Evolutionary conservation across 1,140 invertebrate genomes (phyloP), one percentile per base, ranked within the genome.

Genomic region (Phortica variegata): DNA sequence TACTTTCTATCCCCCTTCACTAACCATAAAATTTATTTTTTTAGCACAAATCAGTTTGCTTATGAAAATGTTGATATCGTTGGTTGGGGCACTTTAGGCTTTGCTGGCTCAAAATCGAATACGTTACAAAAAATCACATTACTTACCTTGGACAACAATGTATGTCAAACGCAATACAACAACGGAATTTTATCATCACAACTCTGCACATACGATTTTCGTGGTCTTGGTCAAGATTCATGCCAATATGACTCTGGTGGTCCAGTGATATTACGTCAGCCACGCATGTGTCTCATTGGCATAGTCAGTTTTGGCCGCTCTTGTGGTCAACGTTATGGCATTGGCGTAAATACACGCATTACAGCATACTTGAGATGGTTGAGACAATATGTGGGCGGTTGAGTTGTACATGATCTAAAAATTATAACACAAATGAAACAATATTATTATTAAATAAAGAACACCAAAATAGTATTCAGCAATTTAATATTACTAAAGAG

Each of bases 341-440:
- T 86, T 0, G 84, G 83, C 0, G 77, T 89, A 9, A 89, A 89
- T 59, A 88, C 86, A 0, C 76, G 86, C 34, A 81, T 88, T 2
- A 82, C 83, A 0, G 75, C 81, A 19, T 86, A 85, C 65, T 41
- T 88, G 8, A 77, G 81, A 40, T 89, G 87, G 87, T 84, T 89
- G 6, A 53, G 54, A 52, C 45, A 42, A 0, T 63, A 62, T 47
- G 18, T 65, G 32, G 52, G 51, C 8, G 47, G 48, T 2, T 40
- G 29, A 0, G 54, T 68, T 15, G n/a, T 73, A 70, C 44, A 39
- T 58, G 21, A 43, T 55, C 3, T 72, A 56, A 32, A 3, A 39
- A 39, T 23, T 26, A 49, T 21, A 32, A n/a, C n/a, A n/a, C n/a
- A n/a, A n/a, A n/a, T n/a, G n/a, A n/a, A n/a, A n/a, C n/a, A n/a